phyloP scores from a whole-genome alignment of 2,797 vertebrate genomes.

The Gallinago nigripennis region DNA sequence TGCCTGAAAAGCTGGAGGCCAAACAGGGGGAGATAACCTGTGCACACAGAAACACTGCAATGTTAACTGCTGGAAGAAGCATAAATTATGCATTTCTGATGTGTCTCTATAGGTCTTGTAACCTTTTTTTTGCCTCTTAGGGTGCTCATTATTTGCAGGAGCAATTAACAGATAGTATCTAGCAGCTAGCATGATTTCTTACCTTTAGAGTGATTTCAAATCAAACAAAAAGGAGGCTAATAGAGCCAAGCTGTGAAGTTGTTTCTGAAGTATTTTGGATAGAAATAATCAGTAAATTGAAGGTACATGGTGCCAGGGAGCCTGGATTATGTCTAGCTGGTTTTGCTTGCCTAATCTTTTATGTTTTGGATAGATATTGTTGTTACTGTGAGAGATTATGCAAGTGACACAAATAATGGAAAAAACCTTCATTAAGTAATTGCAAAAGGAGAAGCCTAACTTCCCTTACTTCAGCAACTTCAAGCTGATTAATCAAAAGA shows the following conservation, averaged over 20 bases:
- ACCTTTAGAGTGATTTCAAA: slow-evolving; percentile 47
- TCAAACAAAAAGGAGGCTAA: slow-evolving; percentile 21
- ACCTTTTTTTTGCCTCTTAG: slow-evolving; percentile 42
- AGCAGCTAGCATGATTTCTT: slow-evolving; percentile 6
- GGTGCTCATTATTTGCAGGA: slow-evolving; percentile 34
- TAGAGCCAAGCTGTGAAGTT: slow-evolving; percentile 41
- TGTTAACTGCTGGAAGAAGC: not conserved
- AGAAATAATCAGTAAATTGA: slow-evolving; percentile 51
- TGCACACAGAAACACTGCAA: not conserved
- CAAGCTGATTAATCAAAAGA: slow-evolving; percentile 2
- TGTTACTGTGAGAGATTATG: not conserved
- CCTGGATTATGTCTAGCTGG: slow-evolving; percentile 15
- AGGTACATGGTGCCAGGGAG: not conserved
- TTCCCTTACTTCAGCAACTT: slow-evolving; percentile 17
- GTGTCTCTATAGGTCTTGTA: not conserved
- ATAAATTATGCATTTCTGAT: slow-evolving; percentile 50
- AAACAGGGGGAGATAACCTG: not conserved
- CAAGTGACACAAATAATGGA: slow-evolving; percentile 28
- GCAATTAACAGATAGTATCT: slow-evolving; percentile 52
- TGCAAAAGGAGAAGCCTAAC: not conserved
- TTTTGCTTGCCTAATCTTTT: slow-evolving; percentile 24
- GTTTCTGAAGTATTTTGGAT: slow-evolving; percentile 11
- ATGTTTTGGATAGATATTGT: not conserved
- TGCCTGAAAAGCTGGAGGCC: not conserved
- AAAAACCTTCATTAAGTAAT: slow-evolving; percentile 1